Base-by-base conservation (phyloP, 2,888 invertebrate species). In the Neoitamus cyanurus region DNA sequence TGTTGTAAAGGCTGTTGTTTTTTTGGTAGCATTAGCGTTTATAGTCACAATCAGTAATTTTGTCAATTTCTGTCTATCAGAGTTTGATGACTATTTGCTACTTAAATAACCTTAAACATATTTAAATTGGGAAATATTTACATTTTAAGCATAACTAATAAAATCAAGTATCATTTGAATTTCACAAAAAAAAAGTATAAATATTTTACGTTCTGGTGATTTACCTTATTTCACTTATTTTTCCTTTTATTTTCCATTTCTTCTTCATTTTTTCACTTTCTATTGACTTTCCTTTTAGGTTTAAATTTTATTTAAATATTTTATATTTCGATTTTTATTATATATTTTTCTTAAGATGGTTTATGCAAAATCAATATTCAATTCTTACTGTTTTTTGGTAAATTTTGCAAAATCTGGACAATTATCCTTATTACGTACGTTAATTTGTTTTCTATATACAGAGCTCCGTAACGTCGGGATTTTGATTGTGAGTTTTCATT, bases 351-450 rank as follows among this genome's bases (percentile, higher is more conserved):
- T 58, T 58, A 58, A 58, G 11, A 58, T 58, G 58, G 58, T 58
- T 58, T 58, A 58, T 58, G 58, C 58, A 58, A 58, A 58, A 58
- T 15, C 58, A 58, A 25, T 20, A 2, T 58, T 58, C 58, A 25
- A 58, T 58, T 58, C 58, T 58, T 58, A 58, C 58, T 58, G 58
- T 25, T 58, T 58, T 42, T 58, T 58, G 11, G 58, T 58, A 9
- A 58, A 58, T 58, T 58, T 58, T 58, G 58, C 58, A 58, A 58
- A 42, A 58, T 58, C 58, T 58, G 58, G 58, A 58, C 58, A 58
- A 58, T 58, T 58, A 58, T 58, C 58, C 58, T 58, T 58, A 58
- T 58, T 58, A 20, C 15, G 9, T 58, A 58, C 3, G 3, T 58
- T 58, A 58, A 20, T 58, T 58, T 58, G 25, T 48, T 48, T 3